Evolutionary conservation across 2,888 invertebrate genomes (phyloP), one percentile per base, ranked within the genome.

Genomic region (Poecilus cupreus): DNA sequence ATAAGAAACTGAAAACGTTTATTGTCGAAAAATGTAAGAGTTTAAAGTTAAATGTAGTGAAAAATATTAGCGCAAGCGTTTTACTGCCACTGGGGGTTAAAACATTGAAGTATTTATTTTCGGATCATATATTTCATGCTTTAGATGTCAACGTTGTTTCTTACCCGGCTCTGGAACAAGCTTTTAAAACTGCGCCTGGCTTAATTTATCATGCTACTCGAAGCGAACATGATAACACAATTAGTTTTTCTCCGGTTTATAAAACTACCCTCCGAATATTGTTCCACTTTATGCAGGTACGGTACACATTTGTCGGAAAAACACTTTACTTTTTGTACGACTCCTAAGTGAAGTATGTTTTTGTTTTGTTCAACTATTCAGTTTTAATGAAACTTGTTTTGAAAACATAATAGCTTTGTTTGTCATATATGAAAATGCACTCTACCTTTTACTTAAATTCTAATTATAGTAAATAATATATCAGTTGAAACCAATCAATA

Each of bases 41-140:
- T 51, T 75, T 49, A 75, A 75, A 51, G 74, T 49, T 75, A 51
- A 75, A 75, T 75, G 74, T 75, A 49, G 49, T 26, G 74, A 75
- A 75, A 75, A 75, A 75, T 75, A 75, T 75, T 75, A 75, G 74
- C 46, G 74, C 26, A 6, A 6, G 49, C 24, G 24, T 74, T 74
- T 74, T 26, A 46, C 24, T 74, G 64, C 26, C 32, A 32, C 37
- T 13, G 32, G 64, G 43, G 68, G 39, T 64, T 64, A 64, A 64
- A 46, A 72, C 72, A 72, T 24, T 75, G 74, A 75, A 75, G 49
- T 75, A 75, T 75, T 51, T 75, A 75, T 75, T 75, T 75, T 75
- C 74, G 24, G 74, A 75, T 75, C 49, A 75, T 75, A 75, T 49
- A 75, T 75, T 75, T 51, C 26, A 51, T 51, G 46, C 49, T 49